Evolutionary conservation across 2,113 vertebrate species (phyloP).

Genomic region (Phaetusa simplex): DNA sequence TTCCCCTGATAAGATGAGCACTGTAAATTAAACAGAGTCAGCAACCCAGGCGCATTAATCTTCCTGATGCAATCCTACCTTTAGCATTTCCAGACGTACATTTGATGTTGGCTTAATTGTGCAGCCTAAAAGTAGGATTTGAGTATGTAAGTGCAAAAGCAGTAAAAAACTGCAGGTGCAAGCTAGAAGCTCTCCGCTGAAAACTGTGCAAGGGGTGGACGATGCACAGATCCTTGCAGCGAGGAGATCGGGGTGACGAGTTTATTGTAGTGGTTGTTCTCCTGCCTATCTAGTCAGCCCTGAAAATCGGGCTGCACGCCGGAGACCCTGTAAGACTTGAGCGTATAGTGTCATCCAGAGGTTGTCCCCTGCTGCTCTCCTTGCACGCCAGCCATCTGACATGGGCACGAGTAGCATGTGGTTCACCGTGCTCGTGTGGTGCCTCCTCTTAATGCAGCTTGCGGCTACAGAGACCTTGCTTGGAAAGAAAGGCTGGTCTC

Average conservation of each 20-base stretch:
- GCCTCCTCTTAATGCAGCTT: fast-evolving
- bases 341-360: not conserved
- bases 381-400: fast-evolving
- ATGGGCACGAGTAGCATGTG: fast-evolving
- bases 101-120: conserved; percentile 24
- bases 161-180: not conserved
- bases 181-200: not conserved
- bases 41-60: conserved; percentile 4
- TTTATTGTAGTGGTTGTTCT: not conserved
- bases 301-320: not conserved
- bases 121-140: not conserved
- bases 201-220: not conserved
- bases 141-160: not conserved
- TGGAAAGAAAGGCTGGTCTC: not conserved
- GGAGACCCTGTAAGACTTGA: not conserved
- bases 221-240: not conserved
- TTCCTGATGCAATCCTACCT: conserved; percentile 4
- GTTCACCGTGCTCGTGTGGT: fast-evolving
- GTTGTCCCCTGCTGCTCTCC: not conserved
- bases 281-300: not conserved
- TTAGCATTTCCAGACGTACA: not conserved
- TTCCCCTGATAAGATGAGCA: conserved; percentile 17
- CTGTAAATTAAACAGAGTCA: conserved; percentile 19
- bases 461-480: not conserved
- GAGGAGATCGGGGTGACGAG: fast-evolving